Percentiles rank a stretch among this genome's conserved stretches.
Conservation (phyloP, 2,113 vertebrate species). For the Shinisaurus crocodilurus region DNA sequence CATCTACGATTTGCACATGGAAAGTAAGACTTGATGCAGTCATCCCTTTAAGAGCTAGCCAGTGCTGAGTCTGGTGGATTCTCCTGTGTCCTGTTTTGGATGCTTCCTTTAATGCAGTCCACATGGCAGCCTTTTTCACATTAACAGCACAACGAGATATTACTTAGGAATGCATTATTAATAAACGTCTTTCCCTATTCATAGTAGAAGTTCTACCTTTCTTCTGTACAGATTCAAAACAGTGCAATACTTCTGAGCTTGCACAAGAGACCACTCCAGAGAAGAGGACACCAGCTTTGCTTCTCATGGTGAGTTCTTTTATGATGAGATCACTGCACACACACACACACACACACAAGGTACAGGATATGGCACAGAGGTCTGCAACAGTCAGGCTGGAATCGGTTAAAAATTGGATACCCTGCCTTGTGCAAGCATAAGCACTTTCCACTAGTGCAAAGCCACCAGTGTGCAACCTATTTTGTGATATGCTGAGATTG, state of each 20-base stretch:
- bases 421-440: not conserved
- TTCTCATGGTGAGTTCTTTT: constrained; percentile 8
- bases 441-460: not conserved
- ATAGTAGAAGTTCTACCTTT: not conserved
- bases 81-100: not conserved
- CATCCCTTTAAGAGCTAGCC: not conserved
- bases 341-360: no score
- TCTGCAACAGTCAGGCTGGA: no score
- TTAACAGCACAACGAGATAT: not conserved
- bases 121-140: not conserved
- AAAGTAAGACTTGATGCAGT: not conserved
- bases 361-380: not conserved
- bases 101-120: not conserved
- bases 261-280: not conserved
- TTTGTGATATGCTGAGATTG: not conserved
- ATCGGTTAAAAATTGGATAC: not conserved
- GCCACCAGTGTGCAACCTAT: not conserved
- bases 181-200: not conserved
- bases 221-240: not conserved
- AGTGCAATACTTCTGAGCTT: not conserved
- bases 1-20: not conserved
- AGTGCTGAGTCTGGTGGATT: not conserved
- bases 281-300: not conserved
- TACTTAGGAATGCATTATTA: constrained; percentile 20
- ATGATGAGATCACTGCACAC: not conserved